Evolutionary conservation across 2,113 vertebrate species (phyloP).

Genomic region (Pardalotus punctatus): DNA sequence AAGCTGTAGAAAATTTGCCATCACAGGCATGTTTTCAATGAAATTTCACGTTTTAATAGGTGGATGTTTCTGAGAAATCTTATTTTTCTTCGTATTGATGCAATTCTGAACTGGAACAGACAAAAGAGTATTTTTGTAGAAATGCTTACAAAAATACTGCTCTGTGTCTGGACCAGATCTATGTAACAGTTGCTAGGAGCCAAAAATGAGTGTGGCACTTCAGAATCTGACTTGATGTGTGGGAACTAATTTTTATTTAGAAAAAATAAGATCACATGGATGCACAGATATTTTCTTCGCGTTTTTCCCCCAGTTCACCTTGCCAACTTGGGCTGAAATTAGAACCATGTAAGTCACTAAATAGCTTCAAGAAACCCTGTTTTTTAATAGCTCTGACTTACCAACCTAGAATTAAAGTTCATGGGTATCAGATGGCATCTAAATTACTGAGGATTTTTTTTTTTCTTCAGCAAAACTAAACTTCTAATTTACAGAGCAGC

Average conservation of each 20-base stretch:
- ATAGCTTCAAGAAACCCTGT: background rate
- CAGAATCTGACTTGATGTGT: constrained; percentile 21
- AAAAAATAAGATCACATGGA: constrained; percentile 12
- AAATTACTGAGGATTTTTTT: background rate
- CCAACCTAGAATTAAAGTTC: constrained; percentile 23
- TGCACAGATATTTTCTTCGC: background rate
- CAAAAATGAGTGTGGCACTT: constrained; percentile 13
- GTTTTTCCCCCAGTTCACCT: background rate
- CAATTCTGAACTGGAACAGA: background rate
- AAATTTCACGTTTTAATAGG: background rate
- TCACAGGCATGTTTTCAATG: background rate
- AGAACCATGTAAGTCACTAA: background rate
- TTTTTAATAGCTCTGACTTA: constrained; percentile 13
- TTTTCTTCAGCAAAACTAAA: background rate
- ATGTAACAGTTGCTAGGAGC: constrained; percentile 45
- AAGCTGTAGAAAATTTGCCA: background rate
- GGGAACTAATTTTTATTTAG: constrained; percentile 54
- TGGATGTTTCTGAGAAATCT: background rate
- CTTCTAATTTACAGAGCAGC: background rate
- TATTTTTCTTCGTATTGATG: background rate
- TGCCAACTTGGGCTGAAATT: constrained; percentile 28
- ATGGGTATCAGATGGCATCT: background rate
- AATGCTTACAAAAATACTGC: constrained; percentile 13
- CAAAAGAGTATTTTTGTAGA: background rate
- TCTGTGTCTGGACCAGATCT: constrained; percentile 20